Evolutionary conservation across 2,797 vertebrate species (phyloP).

Genomic region (Salmo trutta): DNA sequence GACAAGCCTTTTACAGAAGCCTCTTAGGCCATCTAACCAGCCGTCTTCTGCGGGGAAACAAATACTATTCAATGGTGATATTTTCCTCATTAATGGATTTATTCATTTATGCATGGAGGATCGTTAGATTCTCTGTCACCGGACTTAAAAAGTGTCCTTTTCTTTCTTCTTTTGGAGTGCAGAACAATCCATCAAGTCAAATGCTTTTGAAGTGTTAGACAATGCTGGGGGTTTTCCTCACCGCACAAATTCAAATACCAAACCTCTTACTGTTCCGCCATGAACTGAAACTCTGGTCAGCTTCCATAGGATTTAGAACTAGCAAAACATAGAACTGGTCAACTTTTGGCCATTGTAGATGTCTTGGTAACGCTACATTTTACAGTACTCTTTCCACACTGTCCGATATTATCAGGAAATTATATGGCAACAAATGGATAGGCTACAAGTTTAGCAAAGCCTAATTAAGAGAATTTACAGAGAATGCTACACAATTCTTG

Average conservation of each 20-base stretch:
- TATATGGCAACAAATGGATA: neutral
- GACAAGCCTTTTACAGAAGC: neutral
- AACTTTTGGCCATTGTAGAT: too few relatives aligned
- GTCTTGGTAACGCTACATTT: too few relatives aligned
- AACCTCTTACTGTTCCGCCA: neutral
- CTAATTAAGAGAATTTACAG: neutral
- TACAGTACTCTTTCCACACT: too few relatives aligned
- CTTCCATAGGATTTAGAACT: too few relatives aligned
- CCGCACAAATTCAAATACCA: neutral
- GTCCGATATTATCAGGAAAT: too few relatives aligned
- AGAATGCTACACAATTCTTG: neutral
- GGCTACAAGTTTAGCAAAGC: neutral
- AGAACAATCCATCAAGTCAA: slow-evolving; percentile 32
- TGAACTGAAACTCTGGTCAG: neutral
- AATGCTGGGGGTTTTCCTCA: neutral
- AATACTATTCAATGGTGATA: neutral
- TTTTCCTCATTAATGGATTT: slow-evolving; percentile 16
- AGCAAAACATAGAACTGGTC: too few relatives aligned
- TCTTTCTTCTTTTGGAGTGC: slow-evolving; percentile 15
- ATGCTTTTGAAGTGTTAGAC: slow-evolving; percentile 23
- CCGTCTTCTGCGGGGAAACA: neutral
- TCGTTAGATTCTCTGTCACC: slow-evolving; percentile 19
- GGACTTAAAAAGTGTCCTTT: slow-evolving; percentile 24
- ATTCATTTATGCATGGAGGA: slow-evolving; percentile 37
- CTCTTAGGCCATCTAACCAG: neutral